Conservation (phyloP, 1,140 invertebrate genomes). For the Bombus terrestris region DNA sequence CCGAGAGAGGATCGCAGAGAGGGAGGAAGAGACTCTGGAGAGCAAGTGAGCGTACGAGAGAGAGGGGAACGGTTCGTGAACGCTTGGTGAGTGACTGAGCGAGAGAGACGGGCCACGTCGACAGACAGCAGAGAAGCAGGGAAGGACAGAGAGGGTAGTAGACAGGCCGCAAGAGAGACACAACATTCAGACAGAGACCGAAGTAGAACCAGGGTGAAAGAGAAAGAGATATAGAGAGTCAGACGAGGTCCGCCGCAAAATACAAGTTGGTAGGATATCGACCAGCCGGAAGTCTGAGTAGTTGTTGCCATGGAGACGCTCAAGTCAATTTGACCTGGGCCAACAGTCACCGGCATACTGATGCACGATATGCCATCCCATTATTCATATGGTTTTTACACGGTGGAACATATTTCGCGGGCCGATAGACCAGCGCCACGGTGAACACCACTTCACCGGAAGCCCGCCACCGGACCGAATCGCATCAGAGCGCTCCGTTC, state of each 20-base stretch:
- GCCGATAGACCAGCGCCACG: slow-evolving; percentile 46
- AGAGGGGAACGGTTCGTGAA: slow-evolving; percentile 26
- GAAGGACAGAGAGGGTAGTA: slow-evolving; percentile 30
- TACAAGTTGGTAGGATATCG: slow-evolving; percentile 81
- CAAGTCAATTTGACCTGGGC: slow-evolving; percentile 81
- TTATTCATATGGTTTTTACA: slow-evolving; percentile 76
- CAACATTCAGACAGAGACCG: no score
- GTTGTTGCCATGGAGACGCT: slow-evolving; percentile 81
- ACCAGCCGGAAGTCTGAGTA: slow-evolving; percentile 80
- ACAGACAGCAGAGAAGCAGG: slow-evolving; percentile 13
- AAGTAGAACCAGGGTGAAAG: slow-evolving; percentile 12
- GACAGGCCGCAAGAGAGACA: slow-evolving; percentile 9
- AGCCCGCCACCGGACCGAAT: slow-evolving; percentile 16
- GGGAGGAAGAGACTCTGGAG: slow-evolving; percentile 50
- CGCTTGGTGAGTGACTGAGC: slow-evolving; percentile 26
- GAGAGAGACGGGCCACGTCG: slow-evolving; percentile 23
- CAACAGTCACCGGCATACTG: slow-evolving; percentile 78
- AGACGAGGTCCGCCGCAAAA: slow-evolving; percentile 74
- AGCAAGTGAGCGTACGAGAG: slow-evolving; percentile 51
- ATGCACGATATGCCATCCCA: slow-evolving; percentile 75
- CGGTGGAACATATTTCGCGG: slow-evolving; percentile 64
- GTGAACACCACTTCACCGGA: slow-evolving; percentile 26
- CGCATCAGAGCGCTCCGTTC: slow-evolving; percentile 11
- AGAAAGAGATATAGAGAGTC: slow-evolving; percentile 11
- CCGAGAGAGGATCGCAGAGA: slow-evolving; percentile 44